Conservation (phyloP, 1,140 invertebrate species). For the Zophobas atratus region DNA sequence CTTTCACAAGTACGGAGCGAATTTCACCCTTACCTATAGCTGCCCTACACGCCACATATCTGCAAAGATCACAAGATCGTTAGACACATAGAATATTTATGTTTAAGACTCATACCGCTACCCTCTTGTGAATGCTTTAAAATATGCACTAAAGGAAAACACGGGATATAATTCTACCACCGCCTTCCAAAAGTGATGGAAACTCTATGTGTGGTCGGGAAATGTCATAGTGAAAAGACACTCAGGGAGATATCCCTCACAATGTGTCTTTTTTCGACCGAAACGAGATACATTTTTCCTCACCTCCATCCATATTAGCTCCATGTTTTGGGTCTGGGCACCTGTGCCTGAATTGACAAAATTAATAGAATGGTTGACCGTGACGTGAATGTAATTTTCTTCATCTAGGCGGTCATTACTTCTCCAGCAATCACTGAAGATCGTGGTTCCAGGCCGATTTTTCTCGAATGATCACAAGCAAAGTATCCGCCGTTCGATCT, state of each 20-base stretch:
- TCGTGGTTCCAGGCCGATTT: too few relatives aligned
- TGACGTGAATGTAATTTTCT: slow-evolving; percentile 8
- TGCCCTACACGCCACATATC: too few relatives aligned
- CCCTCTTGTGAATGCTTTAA: too few relatives aligned
- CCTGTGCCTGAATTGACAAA: slow-evolving; percentile 56
- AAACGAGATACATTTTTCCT: background rate
- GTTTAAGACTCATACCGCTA: too few relatives aligned
- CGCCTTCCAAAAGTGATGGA: background rate
- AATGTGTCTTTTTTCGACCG: background rate
- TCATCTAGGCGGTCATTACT: background rate
- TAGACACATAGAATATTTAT: too few relatives aligned
- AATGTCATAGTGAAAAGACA: background rate
- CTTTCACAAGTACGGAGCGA: too few relatives aligned
- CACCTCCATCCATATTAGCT: slow-evolving; percentile 26
- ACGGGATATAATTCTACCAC: background rate
- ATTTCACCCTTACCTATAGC: too few relatives aligned
- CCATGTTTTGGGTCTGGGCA: slow-evolving; percentile 45
- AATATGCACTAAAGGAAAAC: too few relatives aligned
- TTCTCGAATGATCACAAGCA: too few relatives aligned
- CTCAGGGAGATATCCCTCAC: background rate
- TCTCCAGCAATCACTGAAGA: background rate
- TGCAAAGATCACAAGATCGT: too few relatives aligned
- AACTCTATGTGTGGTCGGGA: background rate
- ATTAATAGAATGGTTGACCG: slow-evolving; percentile 48
- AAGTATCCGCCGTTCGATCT: too few relatives aligned